Conservation (phyloP, 2,797 vertebrate species). For the Loriculus beryllinus region DNA sequence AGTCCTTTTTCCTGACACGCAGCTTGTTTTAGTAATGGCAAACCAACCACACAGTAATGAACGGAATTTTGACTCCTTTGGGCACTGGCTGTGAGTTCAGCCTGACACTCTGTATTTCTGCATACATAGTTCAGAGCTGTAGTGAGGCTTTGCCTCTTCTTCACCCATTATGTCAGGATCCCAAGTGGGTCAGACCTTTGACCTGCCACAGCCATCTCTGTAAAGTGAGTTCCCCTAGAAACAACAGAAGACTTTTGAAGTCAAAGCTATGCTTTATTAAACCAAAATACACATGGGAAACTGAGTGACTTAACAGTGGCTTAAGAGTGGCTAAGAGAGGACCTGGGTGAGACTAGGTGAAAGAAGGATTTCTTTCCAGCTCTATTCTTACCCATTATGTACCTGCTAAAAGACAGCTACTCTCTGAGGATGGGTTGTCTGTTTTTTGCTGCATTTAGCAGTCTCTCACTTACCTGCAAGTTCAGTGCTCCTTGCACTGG, state of each 20-base stretch:
- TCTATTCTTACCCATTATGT: background rate
- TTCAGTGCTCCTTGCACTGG: background rate
- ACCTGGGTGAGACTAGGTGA: background rate
- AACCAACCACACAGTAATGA: background rate
- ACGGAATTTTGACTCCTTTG: background rate
- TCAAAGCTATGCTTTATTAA: background rate
- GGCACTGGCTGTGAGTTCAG: background rate
- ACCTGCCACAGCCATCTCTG: background rate
- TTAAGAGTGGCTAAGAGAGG: background rate
- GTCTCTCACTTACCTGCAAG: background rate
- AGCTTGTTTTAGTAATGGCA: background rate
- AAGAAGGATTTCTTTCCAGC: background rate
- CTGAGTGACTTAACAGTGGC: background rate
- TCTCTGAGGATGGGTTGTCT: background rate
- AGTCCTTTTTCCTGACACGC: background rate
- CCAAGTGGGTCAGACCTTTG: background rate
- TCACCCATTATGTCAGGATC: background rate
- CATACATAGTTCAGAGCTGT: rapidly evolving
- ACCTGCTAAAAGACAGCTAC: background rate
- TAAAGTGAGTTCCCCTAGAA: background rate
- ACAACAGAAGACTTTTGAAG: background rate
- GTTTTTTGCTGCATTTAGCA: background rate
- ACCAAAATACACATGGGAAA: background rate
- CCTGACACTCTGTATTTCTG: background rate
- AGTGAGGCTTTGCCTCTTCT: background rate